Evolutionary conservation across 23 tunicate species (phyloP).

Genomic region (Halocynthia aurantium): DNA sequence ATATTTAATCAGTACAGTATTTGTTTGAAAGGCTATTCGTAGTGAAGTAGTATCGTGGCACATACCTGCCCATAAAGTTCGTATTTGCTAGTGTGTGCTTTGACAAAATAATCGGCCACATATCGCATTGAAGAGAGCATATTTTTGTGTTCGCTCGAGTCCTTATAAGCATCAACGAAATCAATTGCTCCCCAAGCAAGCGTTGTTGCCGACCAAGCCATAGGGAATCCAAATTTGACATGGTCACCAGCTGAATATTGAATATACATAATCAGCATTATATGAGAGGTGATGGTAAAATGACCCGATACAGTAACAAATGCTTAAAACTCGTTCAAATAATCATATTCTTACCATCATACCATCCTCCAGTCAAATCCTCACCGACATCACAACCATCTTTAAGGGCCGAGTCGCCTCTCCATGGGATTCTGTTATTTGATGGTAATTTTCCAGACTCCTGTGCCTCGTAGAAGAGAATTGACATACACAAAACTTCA

Average conservation of each 20-base stretch:
- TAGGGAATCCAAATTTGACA: conserved; percentile 94
- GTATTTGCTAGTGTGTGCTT: conserved; percentile 84
- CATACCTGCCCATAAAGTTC: conserved; percentile 86
- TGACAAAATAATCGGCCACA: conserved; percentile 91
- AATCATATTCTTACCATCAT: conserved; percentile 68
- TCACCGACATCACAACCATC: conserved; percentile 92
- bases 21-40: too few species aligned
- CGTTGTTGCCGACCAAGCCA: conserved; percentile 96
- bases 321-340: not conserved
- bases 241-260: conserved; percentile 83
- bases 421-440: conserved; percentile 85
- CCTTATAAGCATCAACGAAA: conserved; percentile 75
- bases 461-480: conserved; percentile 97
- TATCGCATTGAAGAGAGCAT: conserved; percentile 63
- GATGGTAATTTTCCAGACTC: conserved; percentile 82
- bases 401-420: conserved; percentile 95
- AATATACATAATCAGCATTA: not conserved
- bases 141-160: conserved; percentile 56
- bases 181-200: conserved; percentile 97
- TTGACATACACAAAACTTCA: conserved; percentile 70
- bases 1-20: too few species aligned
- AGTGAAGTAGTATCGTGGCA: not conserved
- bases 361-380: conserved; percentile 93
- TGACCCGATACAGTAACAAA: not conserved
- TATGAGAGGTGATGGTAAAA: not conserved